Base-by-base conservation (phyloP, 2,797 vertebrate species). In the Melanotaenia trifasciata region DNA sequence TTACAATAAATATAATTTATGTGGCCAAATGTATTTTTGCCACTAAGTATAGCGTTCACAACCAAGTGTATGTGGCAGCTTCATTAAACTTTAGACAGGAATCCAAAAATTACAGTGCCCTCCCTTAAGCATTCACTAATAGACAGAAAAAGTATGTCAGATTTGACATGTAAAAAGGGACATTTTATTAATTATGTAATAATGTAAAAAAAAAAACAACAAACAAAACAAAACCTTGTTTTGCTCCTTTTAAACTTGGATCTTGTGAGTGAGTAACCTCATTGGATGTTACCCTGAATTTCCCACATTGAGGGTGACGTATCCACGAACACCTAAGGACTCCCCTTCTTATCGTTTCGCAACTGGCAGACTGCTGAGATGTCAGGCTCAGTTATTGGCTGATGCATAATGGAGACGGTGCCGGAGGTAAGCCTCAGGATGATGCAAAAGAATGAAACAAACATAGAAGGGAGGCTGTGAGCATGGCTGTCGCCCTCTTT, bases 361-460 rank as follows among this genome's bases (percentile, higher is more conserved):
- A 33, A 61, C 80, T 75, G 79, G 76, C 86, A 77, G 77, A 51
- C 70, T 33, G 58, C 33, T 1, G 51, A 61, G 35, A 61, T n/a
- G 64, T 66, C 43, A 5, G 26, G 56, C 74, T 67, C 69, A 1
- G 62, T 13, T 72, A 87, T 53, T 82, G 84, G 79, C 76, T 79
- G 77, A 54, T 36, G 35, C 47, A 72, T 66, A 67, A 64, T 58
- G 57, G 60, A 66, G 40, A 58, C 33, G 26, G 71, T 47, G 36
- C 69, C 28, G 56, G 59, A 22, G 51, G 10, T n/a, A 10, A 50
- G 28, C 67, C 45, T 57, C 36, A 20, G 71, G 68, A 70, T 90
- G 86, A 90, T 84, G 88, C 76, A 89, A 92, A 87, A 62, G 51
- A 14, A 8, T 67, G 79, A 87, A 87, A 89, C 16, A 26, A 81